phyloP scores from a whole-genome alignment of 1,140 invertebrate genomes.

The Arion vulgaris region DNA sequence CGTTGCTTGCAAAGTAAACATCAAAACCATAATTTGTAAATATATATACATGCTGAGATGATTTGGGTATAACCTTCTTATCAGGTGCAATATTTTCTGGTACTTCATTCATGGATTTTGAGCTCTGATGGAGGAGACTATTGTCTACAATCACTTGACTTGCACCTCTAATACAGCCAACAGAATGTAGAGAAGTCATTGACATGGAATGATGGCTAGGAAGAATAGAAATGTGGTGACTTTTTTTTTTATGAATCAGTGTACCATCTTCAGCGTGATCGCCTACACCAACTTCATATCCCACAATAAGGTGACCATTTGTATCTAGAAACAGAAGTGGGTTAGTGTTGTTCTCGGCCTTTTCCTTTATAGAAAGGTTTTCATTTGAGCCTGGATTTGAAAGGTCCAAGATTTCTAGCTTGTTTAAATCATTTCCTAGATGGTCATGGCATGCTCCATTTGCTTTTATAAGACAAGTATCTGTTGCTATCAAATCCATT shows the following conservation, averaged over 20 bases:
- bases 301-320: neutral
- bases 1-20: constrained; percentile 62
- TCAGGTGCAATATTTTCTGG: neutral
- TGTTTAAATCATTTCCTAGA: neutral
- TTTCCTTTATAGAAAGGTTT: neutral
- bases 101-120: neutral
- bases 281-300: neutral
- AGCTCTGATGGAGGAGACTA: neutral
- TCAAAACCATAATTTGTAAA: constrained; percentile 58
- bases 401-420: neutral
- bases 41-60: constrained; percentile 43
- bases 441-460: neutral
- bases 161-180: constrained; percentile 1
- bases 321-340: neutral
- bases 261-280: neutral
- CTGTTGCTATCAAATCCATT: neutral
- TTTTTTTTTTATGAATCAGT: neutral
- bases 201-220: neutral
- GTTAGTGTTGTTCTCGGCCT: neutral
- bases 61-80: neutral
- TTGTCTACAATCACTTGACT: neutral
- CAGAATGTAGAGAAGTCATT: neutral
- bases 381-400: neutral
- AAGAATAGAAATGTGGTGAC: neutral
- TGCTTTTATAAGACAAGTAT: neutral